A percentile compares a stretch with the other conserved stretches of the same genome.
These are phyloP conservation scores for Drosophila barbarae DNA, from an alignment of 2,888 invertebrate species.

Conservation along the genomic window DNA sequence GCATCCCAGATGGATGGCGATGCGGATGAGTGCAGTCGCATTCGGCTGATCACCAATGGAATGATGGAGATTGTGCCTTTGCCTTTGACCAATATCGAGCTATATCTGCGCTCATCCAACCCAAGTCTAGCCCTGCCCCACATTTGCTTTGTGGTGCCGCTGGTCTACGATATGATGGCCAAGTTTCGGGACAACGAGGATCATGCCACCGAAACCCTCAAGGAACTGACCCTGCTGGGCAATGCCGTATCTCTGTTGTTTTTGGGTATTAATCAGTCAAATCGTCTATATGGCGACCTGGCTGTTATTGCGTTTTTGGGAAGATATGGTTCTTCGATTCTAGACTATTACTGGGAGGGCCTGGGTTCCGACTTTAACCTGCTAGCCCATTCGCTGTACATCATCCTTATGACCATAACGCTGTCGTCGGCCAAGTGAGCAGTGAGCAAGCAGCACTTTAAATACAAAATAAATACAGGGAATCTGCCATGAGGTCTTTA, in stretches of 20 bases:
- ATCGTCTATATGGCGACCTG: conserved; percentile 55
- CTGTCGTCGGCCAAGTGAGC: conserved; percentile 44
- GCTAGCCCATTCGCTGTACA: conserved; percentile 55
- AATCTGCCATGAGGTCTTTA: not conserved
- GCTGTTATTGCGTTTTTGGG: conserved; percentile 59
- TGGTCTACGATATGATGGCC: conserved; percentile 61
- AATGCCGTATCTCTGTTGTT: conserved; percentile 71
- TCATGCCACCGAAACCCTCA: conserved; percentile 53
- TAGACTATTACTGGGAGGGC: conserved; percentile 60
- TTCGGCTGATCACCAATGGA: conserved; percentile 47
- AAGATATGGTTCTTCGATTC: conserved; percentile 54
- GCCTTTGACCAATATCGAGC: conserved; percentile 68
- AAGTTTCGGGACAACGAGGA: conserved; percentile 56
- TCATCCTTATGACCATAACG: conserved; percentile 53
- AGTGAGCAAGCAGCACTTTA: not conserved
- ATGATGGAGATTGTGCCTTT: conserved; percentile 68
- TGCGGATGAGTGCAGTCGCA: conserved; percentile 49
- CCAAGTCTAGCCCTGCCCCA: conserved; percentile 68
- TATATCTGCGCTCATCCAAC: conserved; percentile 61
- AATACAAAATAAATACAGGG: not conserved
- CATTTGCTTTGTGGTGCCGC: conserved; percentile 66
- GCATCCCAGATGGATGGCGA: conserved; percentile 45
- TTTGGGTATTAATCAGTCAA: conserved; percentile 65
- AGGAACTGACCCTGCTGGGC: conserved; percentile 69
- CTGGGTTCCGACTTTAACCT: conserved; percentile 52